Conservation (phyloP, 2,797 vertebrate genomes). For the Pseudochaenichthys georgianus region DNA sequence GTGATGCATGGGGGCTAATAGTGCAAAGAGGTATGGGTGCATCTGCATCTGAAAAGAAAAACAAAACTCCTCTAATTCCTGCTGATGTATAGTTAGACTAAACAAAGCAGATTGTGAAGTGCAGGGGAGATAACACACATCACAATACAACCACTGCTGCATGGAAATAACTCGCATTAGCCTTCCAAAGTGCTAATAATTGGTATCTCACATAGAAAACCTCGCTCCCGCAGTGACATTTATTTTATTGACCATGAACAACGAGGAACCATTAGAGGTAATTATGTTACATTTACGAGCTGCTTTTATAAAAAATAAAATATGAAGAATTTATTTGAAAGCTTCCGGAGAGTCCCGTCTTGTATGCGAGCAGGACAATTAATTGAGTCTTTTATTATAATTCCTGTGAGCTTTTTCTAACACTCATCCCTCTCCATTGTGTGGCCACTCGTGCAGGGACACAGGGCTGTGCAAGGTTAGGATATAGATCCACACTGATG, state of each 20-base stretch:
- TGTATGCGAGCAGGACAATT: slow-evolving; percentile 19
- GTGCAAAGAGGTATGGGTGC: slow-evolving; percentile 61
- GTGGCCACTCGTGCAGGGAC: slow-evolving; percentile 43
- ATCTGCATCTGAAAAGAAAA: slow-evolving; percentile 57
- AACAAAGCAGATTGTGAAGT: slow-evolving; percentile 61
- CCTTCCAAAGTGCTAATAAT: slow-evolving; percentile 57
- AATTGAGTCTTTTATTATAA: slow-evolving; percentile 36
- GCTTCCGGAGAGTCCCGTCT: slow-evolving; percentile 7
- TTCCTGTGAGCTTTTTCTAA: slow-evolving; percentile 28
- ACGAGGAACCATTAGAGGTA: slow-evolving; percentile 50
- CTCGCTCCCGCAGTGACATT: slow-evolving; percentile 14
- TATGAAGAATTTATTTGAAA: slow-evolving; percentile 28
- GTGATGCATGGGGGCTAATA: slow-evolving; percentile 70
- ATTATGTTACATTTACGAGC: slow-evolving; percentile 42
- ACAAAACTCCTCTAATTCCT: slow-evolving; percentile 64
- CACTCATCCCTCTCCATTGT: slow-evolving; percentile 57
- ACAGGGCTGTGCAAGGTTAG: slow-evolving; percentile 45
- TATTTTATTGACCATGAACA: slow-evolving; percentile 53
- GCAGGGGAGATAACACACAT: slow-evolving; percentile 43
- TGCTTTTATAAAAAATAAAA: slow-evolving; percentile 58
- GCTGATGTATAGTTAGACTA: slow-evolving; percentile 68
- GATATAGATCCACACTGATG: slow-evolving; percentile 69
- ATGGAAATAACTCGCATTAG: slow-evolving; percentile 52
- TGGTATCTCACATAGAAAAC: slow-evolving; percentile 45
- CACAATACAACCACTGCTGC: slow-evolving; percentile 30